These are phyloP conservation scores for Monopis laevigella DNA, from an alignment of 2,888 invertebrate species.

Conservation along the genomic window DNA sequence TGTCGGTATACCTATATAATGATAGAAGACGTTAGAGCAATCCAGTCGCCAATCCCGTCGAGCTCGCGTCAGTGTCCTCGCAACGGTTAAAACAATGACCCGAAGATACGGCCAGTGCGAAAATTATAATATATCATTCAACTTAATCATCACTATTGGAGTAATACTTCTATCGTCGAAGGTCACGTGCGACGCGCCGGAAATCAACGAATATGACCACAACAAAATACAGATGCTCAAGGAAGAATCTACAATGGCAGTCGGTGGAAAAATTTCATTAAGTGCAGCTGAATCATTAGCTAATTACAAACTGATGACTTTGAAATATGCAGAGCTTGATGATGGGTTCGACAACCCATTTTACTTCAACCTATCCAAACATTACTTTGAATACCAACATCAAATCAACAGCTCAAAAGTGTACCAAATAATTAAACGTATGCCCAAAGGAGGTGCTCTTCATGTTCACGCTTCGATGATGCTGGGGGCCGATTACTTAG, in stretches of 20 bases:
- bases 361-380: slow-evolving; percentile 70
- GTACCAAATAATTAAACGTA: slow-evolving; percentile 69
- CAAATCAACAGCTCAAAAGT: slow-evolving; percentile 71
- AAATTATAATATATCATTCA: slow-evolving; percentile 15
- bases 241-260: slow-evolving; percentile 45
- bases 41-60: slow-evolving; percentile 2
- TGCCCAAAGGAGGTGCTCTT: slow-evolving; percentile 81
- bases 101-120: slow-evolving; percentile 13
- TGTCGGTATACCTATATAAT: slow-evolving; percentile 5
- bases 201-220: slow-evolving; percentile 25
- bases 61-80: slow-evolving; percentile 10
- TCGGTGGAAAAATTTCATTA: slow-evolving; percentile 60
- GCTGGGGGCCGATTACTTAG: slow-evolving; percentile 66
- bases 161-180: background rate
- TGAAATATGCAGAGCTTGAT: slow-evolving; percentile 60
- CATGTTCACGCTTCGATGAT: slow-evolving; percentile 75
- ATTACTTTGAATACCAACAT: slow-evolving; percentile 70
- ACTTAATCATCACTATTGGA: background rate
- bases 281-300: slow-evolving; percentile 53
- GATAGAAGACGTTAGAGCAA: background rate
- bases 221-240: slow-evolving; percentile 31
- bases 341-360: slow-evolving; percentile 53
- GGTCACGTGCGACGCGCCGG: slow-evolving; percentile 24
- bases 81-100: slow-evolving; percentile 14
- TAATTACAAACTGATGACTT: slow-evolving; percentile 66